phyloP scores from a whole-genome alignment of 2,113 vertebrate species.

The Rhinoptilus africanus region DNA sequence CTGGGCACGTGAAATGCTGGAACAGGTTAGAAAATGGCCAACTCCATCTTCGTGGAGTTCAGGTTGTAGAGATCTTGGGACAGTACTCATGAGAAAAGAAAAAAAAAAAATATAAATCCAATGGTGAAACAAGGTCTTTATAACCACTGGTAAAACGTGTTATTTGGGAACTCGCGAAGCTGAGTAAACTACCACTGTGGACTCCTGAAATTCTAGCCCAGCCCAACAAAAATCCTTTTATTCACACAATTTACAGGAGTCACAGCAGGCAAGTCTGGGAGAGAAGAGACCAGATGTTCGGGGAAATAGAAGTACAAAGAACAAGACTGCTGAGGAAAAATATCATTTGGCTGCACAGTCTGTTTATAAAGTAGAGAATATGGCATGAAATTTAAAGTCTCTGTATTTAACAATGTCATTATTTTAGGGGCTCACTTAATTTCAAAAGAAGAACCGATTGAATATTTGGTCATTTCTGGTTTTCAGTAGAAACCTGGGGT shows the following conservation, averaged over 20 bases:
- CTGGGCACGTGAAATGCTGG: rapidly evolving
- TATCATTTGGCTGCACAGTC: neutral
- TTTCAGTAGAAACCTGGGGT: neutral
- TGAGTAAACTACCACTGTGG: conserved; percentile 22
- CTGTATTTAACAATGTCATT: conserved; percentile 19
- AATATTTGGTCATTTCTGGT: neutral
- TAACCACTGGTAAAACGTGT: neutral
- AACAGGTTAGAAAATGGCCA: neutral
- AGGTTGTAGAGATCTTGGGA: neutral
- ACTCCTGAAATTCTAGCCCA: conserved; percentile 50
- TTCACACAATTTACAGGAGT: conserved; percentile 47
- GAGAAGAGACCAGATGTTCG: conserved; percentile 10
- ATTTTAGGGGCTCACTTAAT: conserved; percentile 15
- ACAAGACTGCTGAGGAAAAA: neutral
- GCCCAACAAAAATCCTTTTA: conserved; percentile 8
- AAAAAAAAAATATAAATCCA: neutral
- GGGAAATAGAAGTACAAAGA: neutral
- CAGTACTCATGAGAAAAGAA: neutral
- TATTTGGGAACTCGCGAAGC: neutral
- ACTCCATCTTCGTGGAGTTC: neutral
- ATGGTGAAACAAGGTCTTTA: neutral
- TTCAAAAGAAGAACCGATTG: neutral
- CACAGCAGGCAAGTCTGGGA: conserved; percentile 26
- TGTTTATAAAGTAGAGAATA: neutral
- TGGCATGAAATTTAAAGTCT: conserved; percentile 30